Base-by-base conservation (phyloP, 1,140 invertebrate genomes). In the Hydropsyche tenuis region DNA sequence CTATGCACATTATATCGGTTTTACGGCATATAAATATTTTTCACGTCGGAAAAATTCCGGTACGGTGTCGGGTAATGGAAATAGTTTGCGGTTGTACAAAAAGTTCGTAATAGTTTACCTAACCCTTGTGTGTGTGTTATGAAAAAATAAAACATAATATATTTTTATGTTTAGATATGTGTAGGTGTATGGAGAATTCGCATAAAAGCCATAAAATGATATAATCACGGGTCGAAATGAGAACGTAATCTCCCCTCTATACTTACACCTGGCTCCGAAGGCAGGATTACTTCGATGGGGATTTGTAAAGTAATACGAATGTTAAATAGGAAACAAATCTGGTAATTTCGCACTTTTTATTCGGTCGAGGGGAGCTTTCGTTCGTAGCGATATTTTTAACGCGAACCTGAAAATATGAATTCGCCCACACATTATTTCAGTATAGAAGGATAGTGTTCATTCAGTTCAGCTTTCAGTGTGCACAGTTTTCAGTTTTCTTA, bases 261-360 rank as follows among this genome's bases (percentile, higher is more conserved):
- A 48, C 30, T 37, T 60, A 60, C 56, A 60, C 56, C 56, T 60
- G 56, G 56, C 22, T 27, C 22, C 22, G 12, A 7, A 23, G 56
- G 56, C 18, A 25, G 56, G 56, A 60, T 60, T 60, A 60, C 56
- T 23, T 60, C 56, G 56, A 60, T 60, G 56, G 56, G 56, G 56
- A 60, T 27, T 12, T 12, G 22, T 6, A 25, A 60, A 60, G 56
- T 60, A 60, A 60, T 60, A 60, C 56, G 23, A 60, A 60, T 60
- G 20, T 60, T 25, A 60, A 60, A 25, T 23, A 27, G 23, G 22
- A 60, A 25, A 60, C 56, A 60, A 60, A 60, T 60, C 56, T 60
- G 12, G 11, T 60, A 60, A 60, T 60, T 60, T 60, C 56, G 23
- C 18, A 22, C 25, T 22, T 60, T 14, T 60, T 22, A 60, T 60